Conservation (phyloP, 2,888 invertebrate genomes). For the Athripsodes cinereus region DNA sequence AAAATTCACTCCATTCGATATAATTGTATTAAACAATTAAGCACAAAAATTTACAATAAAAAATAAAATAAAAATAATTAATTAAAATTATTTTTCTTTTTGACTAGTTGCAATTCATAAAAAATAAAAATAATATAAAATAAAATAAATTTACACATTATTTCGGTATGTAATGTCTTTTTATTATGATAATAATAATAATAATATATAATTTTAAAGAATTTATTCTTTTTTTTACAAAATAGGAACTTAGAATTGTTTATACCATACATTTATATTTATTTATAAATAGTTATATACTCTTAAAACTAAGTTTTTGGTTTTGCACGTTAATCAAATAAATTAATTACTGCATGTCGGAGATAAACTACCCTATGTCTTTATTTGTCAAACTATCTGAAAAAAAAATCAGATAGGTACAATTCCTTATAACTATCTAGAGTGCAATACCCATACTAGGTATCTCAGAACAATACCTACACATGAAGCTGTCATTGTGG, state of each 20-base stretch:
- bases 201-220: background rate
- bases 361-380: too few species aligned
- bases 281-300: background rate
- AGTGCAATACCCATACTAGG: too few species aligned
- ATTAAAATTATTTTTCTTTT: background rate
- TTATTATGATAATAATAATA: background rate
- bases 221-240: conserved; percentile 7
- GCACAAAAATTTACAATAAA: background rate
- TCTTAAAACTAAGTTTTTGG: background rate
- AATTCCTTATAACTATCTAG: too few species aligned
- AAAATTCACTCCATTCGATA: background rate
- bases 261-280: conserved; percentile 20
- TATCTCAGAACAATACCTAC: too few species aligned
- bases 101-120: background rate
- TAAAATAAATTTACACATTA: background rate
- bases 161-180: background rate
- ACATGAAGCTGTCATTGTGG: too few species aligned
- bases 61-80: background rate
- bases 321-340: too few species aligned
- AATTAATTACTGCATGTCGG: too few species aligned
- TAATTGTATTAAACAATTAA: too few species aligned
- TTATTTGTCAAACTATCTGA: too few species aligned
- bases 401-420: too few species aligned
- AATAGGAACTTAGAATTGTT: conserved; percentile 23
- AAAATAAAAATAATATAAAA: conserved; percentile 3